Conservation (phyloP, 2,113 vertebrate species). For the Ancistrus triradiatus region DNA sequence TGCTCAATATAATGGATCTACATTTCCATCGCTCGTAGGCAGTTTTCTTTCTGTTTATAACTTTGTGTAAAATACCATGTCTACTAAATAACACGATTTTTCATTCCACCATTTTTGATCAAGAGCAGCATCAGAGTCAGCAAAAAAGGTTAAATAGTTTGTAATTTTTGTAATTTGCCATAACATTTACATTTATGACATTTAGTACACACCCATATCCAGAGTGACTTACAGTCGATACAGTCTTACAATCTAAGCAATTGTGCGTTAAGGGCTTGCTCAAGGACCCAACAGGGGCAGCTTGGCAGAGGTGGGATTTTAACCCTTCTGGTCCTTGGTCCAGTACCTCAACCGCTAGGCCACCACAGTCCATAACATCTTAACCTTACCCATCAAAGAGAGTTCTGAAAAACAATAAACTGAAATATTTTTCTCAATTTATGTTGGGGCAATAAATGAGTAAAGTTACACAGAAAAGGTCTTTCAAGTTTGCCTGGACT, state of each 20-base stretch:
- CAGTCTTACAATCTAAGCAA: too few species aligned
- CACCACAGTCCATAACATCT: too few species aligned
- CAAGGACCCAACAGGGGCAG: too few species aligned
- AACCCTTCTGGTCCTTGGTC: too few species aligned
- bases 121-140: constrained; percentile 55
- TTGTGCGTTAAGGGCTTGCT: too few species aligned
- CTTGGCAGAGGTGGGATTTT: too few species aligned
- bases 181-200: too few species aligned
- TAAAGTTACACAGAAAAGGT: too few species aligned
- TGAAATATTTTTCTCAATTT: constrained; percentile 32
- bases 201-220: too few species aligned
- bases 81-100: constrained; percentile 60
- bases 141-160: constrained; percentile 59
- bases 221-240: too few species aligned
- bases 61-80: constrained; percentile 48
- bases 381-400: background rate
- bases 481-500: constrained; percentile 3
- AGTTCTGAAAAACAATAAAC: background rate
- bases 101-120: constrained; percentile 54
- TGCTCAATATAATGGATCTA: background rate
- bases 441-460: constrained; percentile 19
- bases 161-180: constrained; percentile 51
- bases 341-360: too few species aligned
- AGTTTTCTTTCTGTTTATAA: constrained; percentile 52
- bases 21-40: constrained; percentile 13